These are phyloP conservation scores for Myiagra hebetior DNA, from an alignment of 2,113 vertebrate species.

Conservation along the genomic window DNA sequence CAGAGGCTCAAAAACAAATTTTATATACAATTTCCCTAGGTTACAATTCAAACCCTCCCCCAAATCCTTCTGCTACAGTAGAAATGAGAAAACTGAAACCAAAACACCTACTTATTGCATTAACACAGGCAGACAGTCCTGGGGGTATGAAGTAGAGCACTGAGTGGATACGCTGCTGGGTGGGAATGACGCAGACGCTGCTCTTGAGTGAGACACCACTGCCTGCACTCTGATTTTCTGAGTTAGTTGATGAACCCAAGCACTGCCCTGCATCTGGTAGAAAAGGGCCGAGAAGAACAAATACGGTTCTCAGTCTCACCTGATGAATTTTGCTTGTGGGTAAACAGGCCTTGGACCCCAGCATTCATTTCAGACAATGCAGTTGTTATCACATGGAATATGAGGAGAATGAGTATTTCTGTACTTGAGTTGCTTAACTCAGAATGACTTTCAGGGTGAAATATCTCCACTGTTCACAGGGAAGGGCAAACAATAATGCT, in stretches of 20 bases:
- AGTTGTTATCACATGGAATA: not conserved
- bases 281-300: not conserved
- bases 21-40: not conserved
- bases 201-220: not conserved
- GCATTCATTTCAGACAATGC: not conserved
- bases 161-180: accelerated
- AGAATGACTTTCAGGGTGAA: not conserved
- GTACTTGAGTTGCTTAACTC: not conserved
- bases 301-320: not conserved
- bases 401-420: not conserved
- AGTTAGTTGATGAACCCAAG: not conserved
- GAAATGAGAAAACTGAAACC: not conserved
- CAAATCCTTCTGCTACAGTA: not conserved
- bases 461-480: accelerated
- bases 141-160: not conserved
- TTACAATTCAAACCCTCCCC: not conserved
- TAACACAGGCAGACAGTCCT: not conserved
- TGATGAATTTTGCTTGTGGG: not conserved
- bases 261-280: not conserved
- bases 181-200: not conserved
- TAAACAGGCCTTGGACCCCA: not conserved
- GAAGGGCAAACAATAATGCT: not conserved
- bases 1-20: not conserved
- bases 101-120: not conserved
- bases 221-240: not conserved